phyloP scores from a whole-genome alignment of 2,888 invertebrate genomes.

The Uloborus plumipes region DNA sequence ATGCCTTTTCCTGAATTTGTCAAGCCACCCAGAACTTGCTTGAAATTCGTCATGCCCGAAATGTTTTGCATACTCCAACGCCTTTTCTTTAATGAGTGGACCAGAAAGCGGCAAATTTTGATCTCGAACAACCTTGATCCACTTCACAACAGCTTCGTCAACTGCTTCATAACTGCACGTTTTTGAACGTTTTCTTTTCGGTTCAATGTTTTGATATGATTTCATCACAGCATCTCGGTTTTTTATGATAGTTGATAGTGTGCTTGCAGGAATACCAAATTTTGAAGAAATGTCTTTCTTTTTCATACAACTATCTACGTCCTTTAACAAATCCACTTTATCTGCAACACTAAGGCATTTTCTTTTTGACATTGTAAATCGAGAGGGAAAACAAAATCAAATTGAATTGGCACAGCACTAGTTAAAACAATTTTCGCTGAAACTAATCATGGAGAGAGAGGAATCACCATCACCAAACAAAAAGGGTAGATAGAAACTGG shows the following conservation, averaged over 20 bases:
- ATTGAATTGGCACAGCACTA: neutral
- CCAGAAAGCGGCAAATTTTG: slow-evolving; percentile 9
- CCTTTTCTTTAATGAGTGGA: slow-evolving; percentile 16
- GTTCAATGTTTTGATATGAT: neutral
- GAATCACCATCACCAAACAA: neutral
- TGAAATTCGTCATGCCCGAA: slow-evolving; percentile 4
- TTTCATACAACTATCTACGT: no score
- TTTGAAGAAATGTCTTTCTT: slow-evolving; percentile 9
- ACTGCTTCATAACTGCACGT: slow-evolving; percentile 9
- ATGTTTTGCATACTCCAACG: neutral
- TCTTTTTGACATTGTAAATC: no score
- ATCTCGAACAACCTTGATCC: neutral
- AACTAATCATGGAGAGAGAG: neutral
- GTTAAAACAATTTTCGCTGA: neutral
- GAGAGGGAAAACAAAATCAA: neutral
- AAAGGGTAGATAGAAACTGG: neutral
- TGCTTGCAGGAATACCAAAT: slow-evolving; percentile 15
- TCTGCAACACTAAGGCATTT: no score
- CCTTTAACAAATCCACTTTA: no score
- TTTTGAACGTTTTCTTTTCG: slow-evolving; percentile 25
- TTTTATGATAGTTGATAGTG: slow-evolving; percentile 12
- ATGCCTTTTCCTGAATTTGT: slow-evolving; percentile 20
- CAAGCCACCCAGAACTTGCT: slow-evolving; percentile 28
- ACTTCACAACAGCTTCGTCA: slow-evolving; percentile 18
- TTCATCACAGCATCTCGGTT: slow-evolving; percentile 9